A percentile compares a stretch with the other conserved stretches of the same genome.
Evolutionary conservation across 2,888 invertebrate genomes (phyloP).

Genomic region (Galerucella nymphaeae): DNA sequence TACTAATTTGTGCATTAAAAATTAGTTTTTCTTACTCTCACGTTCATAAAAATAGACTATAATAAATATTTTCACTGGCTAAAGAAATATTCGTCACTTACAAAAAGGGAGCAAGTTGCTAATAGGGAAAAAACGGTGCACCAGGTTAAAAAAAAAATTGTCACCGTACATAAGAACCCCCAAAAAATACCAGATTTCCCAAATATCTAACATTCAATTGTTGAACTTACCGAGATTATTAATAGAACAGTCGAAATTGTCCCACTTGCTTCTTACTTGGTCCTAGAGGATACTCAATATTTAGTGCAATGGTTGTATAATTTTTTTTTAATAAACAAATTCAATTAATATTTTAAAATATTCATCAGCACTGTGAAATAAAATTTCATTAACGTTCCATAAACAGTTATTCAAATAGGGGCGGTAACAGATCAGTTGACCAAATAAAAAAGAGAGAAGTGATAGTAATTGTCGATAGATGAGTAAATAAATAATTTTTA

Average conservation of each 20-base stretch:
- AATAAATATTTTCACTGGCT: no score
- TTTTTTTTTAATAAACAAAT: slow-evolving; percentile 42
- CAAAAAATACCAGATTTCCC: slow-evolving; percentile 1
- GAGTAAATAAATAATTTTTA: no score
- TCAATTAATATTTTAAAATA: slow-evolving; percentile 39
- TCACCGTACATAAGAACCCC: not conserved
- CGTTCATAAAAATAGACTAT: no score
- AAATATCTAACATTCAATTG: slow-evolving; percentile 25
- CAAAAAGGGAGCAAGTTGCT: no score
- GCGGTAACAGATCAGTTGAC: slow-evolving; percentile 17
- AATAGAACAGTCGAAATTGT: slow-evolving; percentile 83
- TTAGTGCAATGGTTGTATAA: slow-evolving; percentile 52
- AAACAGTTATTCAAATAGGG: not conserved
- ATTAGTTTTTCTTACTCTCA: no score
- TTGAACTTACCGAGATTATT: slow-evolving; percentile 84
- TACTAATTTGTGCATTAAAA: no score
- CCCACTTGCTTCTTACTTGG: slow-evolving; percentile 81
- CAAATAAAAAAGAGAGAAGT: not conserved
- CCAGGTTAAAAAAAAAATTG: not conserved
- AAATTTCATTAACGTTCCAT: slow-evolving; percentile 39
- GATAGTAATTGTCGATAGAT: not conserved
- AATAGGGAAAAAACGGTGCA: no score
- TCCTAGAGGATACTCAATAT: slow-evolving; percentile 62
- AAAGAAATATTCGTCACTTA: no score
- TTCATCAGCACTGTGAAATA: slow-evolving; percentile 50